phyloP scores from a whole-genome alignment of 2,797 vertebrate genomes.

The Benthosema pterotum region DNA sequence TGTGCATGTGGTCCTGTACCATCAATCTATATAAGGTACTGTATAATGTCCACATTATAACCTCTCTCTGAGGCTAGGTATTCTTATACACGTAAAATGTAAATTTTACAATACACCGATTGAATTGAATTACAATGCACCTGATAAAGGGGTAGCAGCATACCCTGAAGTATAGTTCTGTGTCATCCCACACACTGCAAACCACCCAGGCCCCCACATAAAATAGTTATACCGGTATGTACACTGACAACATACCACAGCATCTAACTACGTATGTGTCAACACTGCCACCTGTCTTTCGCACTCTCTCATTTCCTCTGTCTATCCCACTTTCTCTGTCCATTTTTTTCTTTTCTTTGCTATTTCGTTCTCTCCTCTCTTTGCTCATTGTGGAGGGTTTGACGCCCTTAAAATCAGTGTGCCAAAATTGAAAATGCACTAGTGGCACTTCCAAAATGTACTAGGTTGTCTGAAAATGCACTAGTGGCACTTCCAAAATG shows the following conservation, averaged over 20 bases:
- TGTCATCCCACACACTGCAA: not conserved
- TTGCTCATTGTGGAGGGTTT: too few species aligned
- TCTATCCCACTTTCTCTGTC: too few species aligned
- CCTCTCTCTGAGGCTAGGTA: not conserved
- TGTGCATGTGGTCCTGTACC: too few species aligned
- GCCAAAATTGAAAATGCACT: too few species aligned
- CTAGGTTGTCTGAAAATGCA: too few species aligned
- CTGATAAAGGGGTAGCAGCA: not conserved
- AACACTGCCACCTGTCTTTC: slow-evolving; percentile 12
- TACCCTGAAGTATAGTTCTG: not conserved
- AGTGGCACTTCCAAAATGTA: too few species aligned
- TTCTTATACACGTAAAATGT: not conserved
- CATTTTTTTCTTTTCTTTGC: not conserved
- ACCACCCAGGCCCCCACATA: too few species aligned
- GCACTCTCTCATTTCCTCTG: not conserved
- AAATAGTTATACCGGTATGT: not conserved
- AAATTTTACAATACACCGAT: not conserved
- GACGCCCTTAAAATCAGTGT: too few species aligned
- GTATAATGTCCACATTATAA: not conserved
- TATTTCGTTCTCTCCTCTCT: slow-evolving; percentile 1
- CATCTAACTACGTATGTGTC: not conserved
- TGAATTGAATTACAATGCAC: not conserved
- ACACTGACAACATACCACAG: slow-evolving; percentile 8
- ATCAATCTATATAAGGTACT: too few species aligned
- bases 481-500: too few species aligned